phyloP scores from a whole-genome alignment of 2,888 invertebrate genomes.

The Melanophora roralis region DNA sequence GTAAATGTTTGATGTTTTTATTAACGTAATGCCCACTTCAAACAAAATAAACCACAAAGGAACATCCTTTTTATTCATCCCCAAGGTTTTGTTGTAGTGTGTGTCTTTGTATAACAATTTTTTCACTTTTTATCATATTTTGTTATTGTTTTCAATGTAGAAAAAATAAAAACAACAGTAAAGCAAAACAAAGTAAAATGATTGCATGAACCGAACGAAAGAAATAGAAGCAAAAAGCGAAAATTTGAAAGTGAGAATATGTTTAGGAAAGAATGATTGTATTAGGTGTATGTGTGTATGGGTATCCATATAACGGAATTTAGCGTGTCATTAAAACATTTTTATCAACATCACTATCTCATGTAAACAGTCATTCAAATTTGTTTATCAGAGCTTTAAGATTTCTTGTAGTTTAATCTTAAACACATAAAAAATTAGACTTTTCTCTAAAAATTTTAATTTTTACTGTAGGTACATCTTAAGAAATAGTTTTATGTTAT shows the following conservation, averaged over 20 bases:
- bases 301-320: conserved; percentile 68
- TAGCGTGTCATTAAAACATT: conserved; percentile 53
- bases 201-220: conserved; percentile 15
- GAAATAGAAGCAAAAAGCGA: conserved; percentile 18
- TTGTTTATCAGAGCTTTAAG: conserved; percentile 11
- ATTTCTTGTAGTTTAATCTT: no score
- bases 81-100: conserved; percentile 48
- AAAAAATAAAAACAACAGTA: conserved; percentile 25
- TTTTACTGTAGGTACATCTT: no score
- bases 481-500: no score
- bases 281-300: conserved; percentile 56
- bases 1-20: conserved; percentile 27
- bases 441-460: no score
- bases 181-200: conserved; percentile 20
- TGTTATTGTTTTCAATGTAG: conserved; percentile 44
- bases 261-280: conserved; percentile 11
- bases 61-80: conserved; percentile 61
- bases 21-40: conserved; percentile 47
- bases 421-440: no score
- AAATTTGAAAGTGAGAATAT: conserved; percentile 27
- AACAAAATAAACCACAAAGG: conserved; percentile 46
- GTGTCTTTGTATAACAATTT: conserved; percentile 1
- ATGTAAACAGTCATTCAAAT: neutral
- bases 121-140: conserved; percentile 1
- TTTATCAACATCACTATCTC: conserved; percentile 23